These are phyloP conservation scores for Erebia aethiops DNA, from an alignment of 2,888 invertebrate species.

Conservation along the genomic window DNA sequence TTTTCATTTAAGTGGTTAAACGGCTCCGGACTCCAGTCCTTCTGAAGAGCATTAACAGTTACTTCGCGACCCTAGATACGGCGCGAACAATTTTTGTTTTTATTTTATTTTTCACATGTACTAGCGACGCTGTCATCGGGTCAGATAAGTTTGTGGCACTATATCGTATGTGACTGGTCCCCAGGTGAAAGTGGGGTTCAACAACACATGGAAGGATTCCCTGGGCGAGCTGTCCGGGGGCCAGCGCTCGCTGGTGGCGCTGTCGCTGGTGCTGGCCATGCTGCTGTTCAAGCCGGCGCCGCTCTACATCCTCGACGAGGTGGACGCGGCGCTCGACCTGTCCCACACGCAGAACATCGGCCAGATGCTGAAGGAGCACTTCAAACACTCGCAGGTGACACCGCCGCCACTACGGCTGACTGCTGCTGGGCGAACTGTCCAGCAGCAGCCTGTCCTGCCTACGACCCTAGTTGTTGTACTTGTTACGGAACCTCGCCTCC, in stretches of 20 bases:
- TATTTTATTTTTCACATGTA: no score
- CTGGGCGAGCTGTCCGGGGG: slow-evolving; percentile 98
- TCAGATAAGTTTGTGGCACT: no score
- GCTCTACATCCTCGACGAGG: slow-evolving; percentile 98
- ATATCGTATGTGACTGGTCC: not conserved
- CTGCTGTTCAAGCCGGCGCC: slow-evolving; percentile 98
- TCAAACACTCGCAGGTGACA: slow-evolving; percentile 91
- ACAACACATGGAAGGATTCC: slow-evolving; percentile 97
- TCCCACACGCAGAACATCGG: slow-evolving; percentile 99
- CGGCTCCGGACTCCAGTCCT: no score
- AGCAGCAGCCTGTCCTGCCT: no score
- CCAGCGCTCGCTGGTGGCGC: slow-evolving; percentile 96
- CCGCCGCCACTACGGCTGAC: not conserved
- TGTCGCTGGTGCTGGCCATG: slow-evolving; percentile 98
- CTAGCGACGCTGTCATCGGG: no score
- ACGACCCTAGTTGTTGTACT: no score
- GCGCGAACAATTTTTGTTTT: no score
- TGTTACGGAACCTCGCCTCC: no score
- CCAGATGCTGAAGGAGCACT: slow-evolving; percentile 94
- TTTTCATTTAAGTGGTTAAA: no score
- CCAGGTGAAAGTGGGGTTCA: slow-evolving; percentile 90
- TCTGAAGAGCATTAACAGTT: no score
- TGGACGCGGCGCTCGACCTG: slow-evolving; percentile 98
- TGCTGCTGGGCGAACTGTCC: no score
- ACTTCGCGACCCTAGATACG: no score